Evolutionary conservation across 2,113 vertebrate genomes (phyloP), one percentile per base, ranked within the genome.

Genomic region (Psilopsiagon aymara): DNA sequence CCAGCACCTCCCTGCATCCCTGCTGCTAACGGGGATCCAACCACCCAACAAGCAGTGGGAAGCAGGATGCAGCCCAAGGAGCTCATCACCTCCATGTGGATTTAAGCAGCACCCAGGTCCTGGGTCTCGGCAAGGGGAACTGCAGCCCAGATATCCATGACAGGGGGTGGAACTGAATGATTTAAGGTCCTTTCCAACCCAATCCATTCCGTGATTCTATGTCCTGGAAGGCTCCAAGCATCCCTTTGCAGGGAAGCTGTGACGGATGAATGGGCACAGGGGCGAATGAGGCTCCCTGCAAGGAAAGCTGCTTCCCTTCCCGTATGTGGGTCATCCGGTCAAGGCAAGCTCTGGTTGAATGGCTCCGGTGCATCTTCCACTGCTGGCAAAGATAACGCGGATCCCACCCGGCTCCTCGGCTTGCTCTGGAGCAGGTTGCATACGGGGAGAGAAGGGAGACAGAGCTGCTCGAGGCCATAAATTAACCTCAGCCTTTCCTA

Each of bases 401-500:
- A 66, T n/a, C 53, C 63, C 87, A 21, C 43, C 35, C 77, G 3
- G 31, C 71, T 73, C 6, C 52, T 69, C 4, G 1, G 33, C 63
- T 77, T 12, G 18, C 87, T 89, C 46, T 25, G 37, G 64, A 86
- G 93, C 90, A 44, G 95, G 84, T 39, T 84, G 74, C 55, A 13
- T 6, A 37, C 3, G 35, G 67, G 52, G 73, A 43, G 83, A 59
- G 78, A 18, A 66, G 47, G 88, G 93, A 96, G 81, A 27, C 62
- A 85, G 70, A 4, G 4, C 70, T 21, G 73, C 93, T 93, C 73
- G 7, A 52, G 93, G 91, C 92, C 90, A 74, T 97, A 79, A 95
- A 97, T 97, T 63, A 91, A 94, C 96, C 94, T 68, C 66, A 51
- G 66, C 64, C 49, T 78, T 94, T 88, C 87, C 97, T 98, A 98